Conservation (phyloP, 2,888 invertebrate species). For the Neoitamus cyanurus region DNA sequence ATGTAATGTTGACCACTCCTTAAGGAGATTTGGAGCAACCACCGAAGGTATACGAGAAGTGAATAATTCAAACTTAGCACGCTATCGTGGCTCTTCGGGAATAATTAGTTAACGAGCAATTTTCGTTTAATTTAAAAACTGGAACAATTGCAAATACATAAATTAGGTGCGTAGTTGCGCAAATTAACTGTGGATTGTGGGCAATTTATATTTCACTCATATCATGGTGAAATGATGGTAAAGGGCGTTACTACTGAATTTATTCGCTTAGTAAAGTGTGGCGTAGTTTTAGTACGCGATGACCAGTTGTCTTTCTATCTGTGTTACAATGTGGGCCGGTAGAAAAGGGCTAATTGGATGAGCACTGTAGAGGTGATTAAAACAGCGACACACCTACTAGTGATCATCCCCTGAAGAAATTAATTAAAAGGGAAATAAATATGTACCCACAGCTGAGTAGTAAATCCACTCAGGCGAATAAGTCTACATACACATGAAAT, state of each 20-base stretch:
- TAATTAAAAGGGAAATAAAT: slow-evolving; percentile 25
- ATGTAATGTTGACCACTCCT: not conserved
- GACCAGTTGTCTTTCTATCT: not conserved
- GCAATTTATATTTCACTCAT: not conserved
- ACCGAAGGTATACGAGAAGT: not conserved
- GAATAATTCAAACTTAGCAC: not conserved
- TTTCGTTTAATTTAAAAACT: not conserved
- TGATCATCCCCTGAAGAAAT: not conserved
- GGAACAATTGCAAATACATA: not conserved
- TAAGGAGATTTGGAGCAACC: not conserved
- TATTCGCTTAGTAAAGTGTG: not conserved
- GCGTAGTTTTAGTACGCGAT: not conserved
- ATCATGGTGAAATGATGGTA: not conserved
- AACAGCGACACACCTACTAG: not conserved
- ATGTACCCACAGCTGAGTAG: not conserved
- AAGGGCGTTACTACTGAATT: not conserved
- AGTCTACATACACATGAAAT: not conserved
- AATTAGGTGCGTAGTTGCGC: not conserved
- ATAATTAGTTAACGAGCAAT: not conserved
- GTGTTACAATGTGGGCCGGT: not conserved
- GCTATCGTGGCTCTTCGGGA: not conserved
- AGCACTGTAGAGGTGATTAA: not conserved
- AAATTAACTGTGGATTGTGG: not conserved
- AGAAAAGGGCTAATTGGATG: slow-evolving; percentile 26
- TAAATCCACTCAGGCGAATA: not conserved